These are phyloP conservation scores for Neolamprologus hecqui DNA, from an alignment of 2,113 vertebrate species.

Conservation along the genomic window DNA sequence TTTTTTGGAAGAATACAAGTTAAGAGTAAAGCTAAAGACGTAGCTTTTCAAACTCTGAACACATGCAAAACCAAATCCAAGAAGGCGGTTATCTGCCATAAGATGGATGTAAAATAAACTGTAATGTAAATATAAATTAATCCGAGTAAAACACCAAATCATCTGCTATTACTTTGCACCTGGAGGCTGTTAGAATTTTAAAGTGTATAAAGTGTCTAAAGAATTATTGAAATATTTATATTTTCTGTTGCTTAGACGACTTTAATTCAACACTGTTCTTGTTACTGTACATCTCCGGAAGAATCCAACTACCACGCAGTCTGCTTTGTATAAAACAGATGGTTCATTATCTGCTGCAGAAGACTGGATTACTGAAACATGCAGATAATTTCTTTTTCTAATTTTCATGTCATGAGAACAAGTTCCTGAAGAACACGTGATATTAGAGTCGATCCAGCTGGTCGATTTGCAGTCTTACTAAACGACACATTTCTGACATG, in stretches of 20 bases:
- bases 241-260: not conserved
- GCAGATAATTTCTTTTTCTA: not conserved
- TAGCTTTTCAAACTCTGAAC: not conserved
- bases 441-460: not conserved
- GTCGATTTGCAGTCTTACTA: not conserved
- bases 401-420: not conserved
- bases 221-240: not conserved
- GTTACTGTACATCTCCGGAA: not conserved
- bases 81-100: not conserved
- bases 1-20: not conserved
- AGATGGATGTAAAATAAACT: not conserved
- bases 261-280: not conserved
- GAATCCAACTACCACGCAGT: not conserved
- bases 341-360: not conserved
- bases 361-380: not conserved
- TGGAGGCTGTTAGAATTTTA: not conserved
- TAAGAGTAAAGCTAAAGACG: accelerated
- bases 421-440: not conserved
- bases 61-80: not conserved
- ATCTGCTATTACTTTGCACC: not conserved
- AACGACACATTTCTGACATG: not conserved
- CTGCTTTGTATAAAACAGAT: not conserved
- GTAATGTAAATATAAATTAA: not conserved
- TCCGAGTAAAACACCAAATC: not conserved
- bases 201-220: not conserved